phyloP scores from a whole-genome alignment of 2,113 vertebrate genomes.

The Spermophilus dauricus region DNA sequence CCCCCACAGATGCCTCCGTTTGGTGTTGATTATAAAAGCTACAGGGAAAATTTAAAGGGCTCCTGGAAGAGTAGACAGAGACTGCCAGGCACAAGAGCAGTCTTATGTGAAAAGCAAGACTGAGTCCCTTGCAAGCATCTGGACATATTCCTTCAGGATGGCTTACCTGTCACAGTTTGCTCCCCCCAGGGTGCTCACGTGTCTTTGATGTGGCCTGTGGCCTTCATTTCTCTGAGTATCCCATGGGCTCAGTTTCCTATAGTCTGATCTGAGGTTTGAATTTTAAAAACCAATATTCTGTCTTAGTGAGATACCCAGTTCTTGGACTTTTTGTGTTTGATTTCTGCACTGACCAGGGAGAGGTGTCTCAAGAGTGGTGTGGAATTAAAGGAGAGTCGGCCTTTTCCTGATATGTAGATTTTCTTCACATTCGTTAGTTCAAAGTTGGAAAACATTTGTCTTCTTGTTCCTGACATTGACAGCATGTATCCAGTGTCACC shows the following conservation, averaged over 20 bases:
- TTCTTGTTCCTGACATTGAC: neutral
- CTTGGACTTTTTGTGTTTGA: neutral
- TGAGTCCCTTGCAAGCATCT: neutral
- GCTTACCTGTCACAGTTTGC: neutral
- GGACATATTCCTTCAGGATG: neutral
- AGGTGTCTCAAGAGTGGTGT: neutral
- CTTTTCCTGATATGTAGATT: neutral
- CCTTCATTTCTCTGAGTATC: neutral
- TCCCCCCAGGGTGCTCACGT: neutral
- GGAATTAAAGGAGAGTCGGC: constrained; percentile 12
- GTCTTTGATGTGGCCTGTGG: neutral
- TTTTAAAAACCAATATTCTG: neutral
- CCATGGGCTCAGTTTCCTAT: neutral
- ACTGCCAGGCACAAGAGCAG: neutral
- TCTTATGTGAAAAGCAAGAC: neutral
- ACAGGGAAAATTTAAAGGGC: neutral
- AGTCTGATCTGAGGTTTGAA: neutral
- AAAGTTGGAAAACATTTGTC: constrained; percentile 1
- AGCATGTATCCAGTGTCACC: constrained; percentile 24
- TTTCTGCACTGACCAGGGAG: constrained; percentile 1
- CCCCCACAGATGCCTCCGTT: neutral
- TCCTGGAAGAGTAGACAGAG: neutral
- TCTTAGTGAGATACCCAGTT: neutral
- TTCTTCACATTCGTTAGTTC: neutral
- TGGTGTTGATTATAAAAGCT: neutral